These are phyloP conservation scores for Montipora capitata DNA, from an alignment of 92 coral and sea anemone genomes.

Conservation along the genomic window DNA sequence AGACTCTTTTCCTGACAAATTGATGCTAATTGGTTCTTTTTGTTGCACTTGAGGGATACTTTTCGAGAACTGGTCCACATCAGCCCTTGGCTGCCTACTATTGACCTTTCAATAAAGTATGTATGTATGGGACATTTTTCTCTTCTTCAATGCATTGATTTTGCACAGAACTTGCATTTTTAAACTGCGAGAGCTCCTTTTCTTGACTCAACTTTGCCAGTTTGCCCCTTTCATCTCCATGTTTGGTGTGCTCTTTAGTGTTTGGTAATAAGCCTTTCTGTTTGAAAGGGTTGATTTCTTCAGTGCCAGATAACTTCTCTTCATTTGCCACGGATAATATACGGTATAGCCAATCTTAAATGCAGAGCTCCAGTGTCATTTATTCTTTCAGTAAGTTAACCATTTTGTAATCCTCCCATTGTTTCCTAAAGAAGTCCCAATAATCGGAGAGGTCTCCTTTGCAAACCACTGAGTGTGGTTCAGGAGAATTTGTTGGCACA, in stretches of 20 bases:
- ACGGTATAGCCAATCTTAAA: too few relatives aligned
- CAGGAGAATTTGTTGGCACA: too few relatives aligned
- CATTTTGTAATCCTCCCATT: too few relatives aligned
- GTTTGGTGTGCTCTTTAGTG: not conserved
- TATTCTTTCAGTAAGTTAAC: too few relatives aligned
- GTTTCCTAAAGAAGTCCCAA: too few relatives aligned
- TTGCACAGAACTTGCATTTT: slow-evolving; percentile 38
- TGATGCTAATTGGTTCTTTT: slow-evolving; percentile 28
- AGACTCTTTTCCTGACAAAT: not conserved
- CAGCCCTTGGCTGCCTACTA: too few relatives aligned
- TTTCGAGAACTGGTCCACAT: not conserved
- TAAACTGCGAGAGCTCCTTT: not conserved
- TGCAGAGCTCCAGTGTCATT: too few relatives aligned
- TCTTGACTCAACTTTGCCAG: not conserved
- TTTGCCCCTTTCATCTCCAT: not conserved
- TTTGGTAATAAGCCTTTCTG: not conserved
- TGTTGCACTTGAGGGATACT: slow-evolving; percentile 5
- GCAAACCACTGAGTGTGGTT: too few relatives aligned
- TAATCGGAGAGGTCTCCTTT: too few relatives aligned
- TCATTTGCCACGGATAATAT: not conserved
- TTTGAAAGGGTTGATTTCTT: not conserved
- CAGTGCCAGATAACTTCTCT: not conserved
- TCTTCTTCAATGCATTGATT: not conserved
- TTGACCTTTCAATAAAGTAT: too few relatives aligned
- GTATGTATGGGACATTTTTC: not conserved